phyloP scores from a whole-genome alignment of 2,888 invertebrate species.

The Odontothrips loti region DNA sequence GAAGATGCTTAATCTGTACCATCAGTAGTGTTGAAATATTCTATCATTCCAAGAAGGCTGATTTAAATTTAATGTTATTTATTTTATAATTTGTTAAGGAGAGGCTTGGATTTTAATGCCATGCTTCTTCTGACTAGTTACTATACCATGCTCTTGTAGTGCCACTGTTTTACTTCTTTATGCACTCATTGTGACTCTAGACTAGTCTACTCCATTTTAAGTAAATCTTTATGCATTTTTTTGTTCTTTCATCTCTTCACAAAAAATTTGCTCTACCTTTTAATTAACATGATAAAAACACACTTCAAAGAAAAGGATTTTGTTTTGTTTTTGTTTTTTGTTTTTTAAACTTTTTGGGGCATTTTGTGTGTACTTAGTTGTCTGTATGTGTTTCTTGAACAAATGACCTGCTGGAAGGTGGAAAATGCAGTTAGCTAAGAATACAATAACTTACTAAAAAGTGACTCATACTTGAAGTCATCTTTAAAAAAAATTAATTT shows the following conservation, averaged over 20 bases:
- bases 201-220: too few species aligned
- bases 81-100: neutral
- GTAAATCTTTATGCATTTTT: too few species aligned
- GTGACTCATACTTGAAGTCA: neutral
- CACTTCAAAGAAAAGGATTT: neutral
- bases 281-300: neutral
- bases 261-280: too few species aligned
- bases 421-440: neutral
- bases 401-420: neutral
- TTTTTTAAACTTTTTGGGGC: neutral
- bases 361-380: neutral
- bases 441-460: neutral
- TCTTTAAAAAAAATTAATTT: neutral
- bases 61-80: neutral
- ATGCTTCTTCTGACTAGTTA: too few species aligned
- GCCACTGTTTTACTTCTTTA: too few species aligned
- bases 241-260: too few species aligned
- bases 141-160: too few species aligned
- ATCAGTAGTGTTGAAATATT: neutral
- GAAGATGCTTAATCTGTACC: neutral
- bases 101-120: too few species aligned
- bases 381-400: neutral
- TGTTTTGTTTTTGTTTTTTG: neutral
- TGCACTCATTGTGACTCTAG: too few species aligned
- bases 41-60: neutral